Conservation (phyloP, 2,888 invertebrate species). For the Apamea monoglypha region DNA sequence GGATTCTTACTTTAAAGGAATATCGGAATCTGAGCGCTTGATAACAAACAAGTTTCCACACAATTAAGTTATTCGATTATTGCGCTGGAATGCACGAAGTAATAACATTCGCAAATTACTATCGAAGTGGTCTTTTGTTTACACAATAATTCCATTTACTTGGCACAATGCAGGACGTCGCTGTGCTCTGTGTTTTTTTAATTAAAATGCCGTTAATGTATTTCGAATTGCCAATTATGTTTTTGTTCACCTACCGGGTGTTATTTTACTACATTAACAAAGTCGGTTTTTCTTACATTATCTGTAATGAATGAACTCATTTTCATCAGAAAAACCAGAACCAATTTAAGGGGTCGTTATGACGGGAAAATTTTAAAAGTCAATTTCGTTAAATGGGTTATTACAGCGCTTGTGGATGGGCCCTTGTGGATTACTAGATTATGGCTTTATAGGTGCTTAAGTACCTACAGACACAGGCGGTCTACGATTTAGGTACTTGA, state of each 20-base stretch:
- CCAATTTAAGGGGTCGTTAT: conserved; percentile 40
- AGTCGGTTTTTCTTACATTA: conserved; percentile 14
- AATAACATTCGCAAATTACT: conserved; percentile 30
- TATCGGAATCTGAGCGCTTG: conserved; percentile 26
- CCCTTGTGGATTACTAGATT: conserved; percentile 41
- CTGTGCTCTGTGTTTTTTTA: conserved; percentile 25
- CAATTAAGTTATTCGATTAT: conserved; percentile 47
- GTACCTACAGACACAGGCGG: neutral
- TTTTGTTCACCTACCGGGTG: conserved; percentile 15
- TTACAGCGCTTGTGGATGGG: conserved; percentile 25
- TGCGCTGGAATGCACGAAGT: conserved; percentile 21
- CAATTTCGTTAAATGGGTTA: conserved; percentile 51
- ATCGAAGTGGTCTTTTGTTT: conserved; percentile 31
- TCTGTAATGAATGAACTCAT: conserved; percentile 14
- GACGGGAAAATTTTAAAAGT: conserved; percentile 45
- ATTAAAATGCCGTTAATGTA: conserved; percentile 43
- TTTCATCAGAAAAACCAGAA: conserved; percentile 30
- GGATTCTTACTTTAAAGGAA: conserved; percentile 29
- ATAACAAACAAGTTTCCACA: conserved; percentile 41
- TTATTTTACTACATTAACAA: conserved; percentile 26
- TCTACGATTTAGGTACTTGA: neutral
- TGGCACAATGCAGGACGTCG: conserved; percentile 17
- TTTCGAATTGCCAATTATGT: conserved; percentile 44
- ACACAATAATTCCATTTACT: conserved; percentile 39
- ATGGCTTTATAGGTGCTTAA: conserved; percentile 25